A percentile compares a stretch with the other conserved stretches of the same genome.
These are phyloP conservation scores for Tholera decimalis DNA, from an alignment of 2,888 invertebrate genomes.

Conservation along the genomic window DNA sequence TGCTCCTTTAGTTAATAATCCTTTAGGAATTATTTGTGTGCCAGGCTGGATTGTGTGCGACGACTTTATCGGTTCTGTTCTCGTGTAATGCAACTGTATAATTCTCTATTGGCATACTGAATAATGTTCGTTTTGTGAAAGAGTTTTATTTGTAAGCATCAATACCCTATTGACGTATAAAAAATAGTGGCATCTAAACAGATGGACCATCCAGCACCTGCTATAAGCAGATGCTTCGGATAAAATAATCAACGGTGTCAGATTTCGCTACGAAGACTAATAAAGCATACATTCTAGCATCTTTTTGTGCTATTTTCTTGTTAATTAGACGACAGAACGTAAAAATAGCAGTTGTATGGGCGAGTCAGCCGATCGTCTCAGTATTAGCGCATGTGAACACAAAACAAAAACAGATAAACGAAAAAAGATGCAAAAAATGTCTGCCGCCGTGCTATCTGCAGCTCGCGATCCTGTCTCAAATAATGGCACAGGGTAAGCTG, in stretches of 20 bases:
- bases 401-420: constrained; percentile 77
- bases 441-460: constrained; percentile 87
- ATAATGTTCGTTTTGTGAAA: constrained; percentile 34
- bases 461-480: constrained; percentile 87
- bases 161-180: constrained; percentile 38
- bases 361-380: constrained; percentile 64
- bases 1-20: constrained; percentile 52
- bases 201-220: constrained; percentile 58
- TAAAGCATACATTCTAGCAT: constrained; percentile 37
- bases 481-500: constrained; percentile 71
- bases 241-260: constrained; percentile 55
- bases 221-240: constrained; percentile 55
- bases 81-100: constrained; percentile 21
- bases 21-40: constrained; percentile 48
- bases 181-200: constrained; percentile 50
- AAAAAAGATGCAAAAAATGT: constrained; percentile 85
- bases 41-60: constrained; percentile 38
- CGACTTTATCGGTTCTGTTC: constrained; percentile 49
- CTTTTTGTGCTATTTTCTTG: constrained; percentile 48
- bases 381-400: constrained; percentile 83
- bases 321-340: constrained; percentile 52
- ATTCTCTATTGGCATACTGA: constrained; percentile 18
- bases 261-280: constrained; percentile 52
- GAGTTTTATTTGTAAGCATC: constrained; percentile 48
- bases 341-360: constrained; percentile 51